phyloP scores from a whole-genome alignment of 2,113 vertebrate genomes.

The Gymnocephalus cernua region DNA sequence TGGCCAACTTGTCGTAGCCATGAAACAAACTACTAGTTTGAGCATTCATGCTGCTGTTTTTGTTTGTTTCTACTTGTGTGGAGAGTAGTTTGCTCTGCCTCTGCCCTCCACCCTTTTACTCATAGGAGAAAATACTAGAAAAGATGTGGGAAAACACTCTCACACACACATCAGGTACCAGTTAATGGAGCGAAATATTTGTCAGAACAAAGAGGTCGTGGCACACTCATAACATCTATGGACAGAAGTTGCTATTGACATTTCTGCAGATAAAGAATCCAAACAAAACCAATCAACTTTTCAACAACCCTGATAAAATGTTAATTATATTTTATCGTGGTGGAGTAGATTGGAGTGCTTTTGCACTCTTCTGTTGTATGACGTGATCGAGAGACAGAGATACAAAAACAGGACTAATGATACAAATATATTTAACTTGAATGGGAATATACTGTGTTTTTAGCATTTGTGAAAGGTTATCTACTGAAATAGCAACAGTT shows the following conservation, averaged over 20 bases:
- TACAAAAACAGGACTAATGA: background rate
- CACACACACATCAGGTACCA: conserved; percentile 35
- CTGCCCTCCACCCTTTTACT: conserved; percentile 33
- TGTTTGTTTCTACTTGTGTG: conserved; percentile 46
- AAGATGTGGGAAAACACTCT: conserved; percentile 26
- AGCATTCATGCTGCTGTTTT: background rate
- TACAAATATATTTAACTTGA: background rate
- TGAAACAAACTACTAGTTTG: background rate
- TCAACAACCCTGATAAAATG: conserved; percentile 30
- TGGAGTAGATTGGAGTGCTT: conserved; percentile 35
- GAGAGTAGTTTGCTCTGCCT: conserved; percentile 35
- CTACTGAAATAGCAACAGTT: background rate
- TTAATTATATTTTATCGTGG: conserved; percentile 21
- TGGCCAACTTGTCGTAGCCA: background rate
- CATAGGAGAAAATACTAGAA: conserved; percentile 35
- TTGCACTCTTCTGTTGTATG: background rate
- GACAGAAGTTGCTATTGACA: conserved; percentile 67
- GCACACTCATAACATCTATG: conserved; percentile 5
- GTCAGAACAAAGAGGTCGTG: conserved; percentile 35
- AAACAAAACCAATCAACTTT: conserved; percentile 34
- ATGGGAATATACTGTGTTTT: background rate
- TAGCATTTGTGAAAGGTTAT: background rate
- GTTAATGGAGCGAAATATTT: conserved; percentile 48
- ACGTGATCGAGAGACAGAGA: conserved; percentile 5
- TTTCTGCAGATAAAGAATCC: conserved; percentile 58